phyloP scores from a whole-genome alignment of 2,113 vertebrate species.

The Aspidoscelis tigris region DNA sequence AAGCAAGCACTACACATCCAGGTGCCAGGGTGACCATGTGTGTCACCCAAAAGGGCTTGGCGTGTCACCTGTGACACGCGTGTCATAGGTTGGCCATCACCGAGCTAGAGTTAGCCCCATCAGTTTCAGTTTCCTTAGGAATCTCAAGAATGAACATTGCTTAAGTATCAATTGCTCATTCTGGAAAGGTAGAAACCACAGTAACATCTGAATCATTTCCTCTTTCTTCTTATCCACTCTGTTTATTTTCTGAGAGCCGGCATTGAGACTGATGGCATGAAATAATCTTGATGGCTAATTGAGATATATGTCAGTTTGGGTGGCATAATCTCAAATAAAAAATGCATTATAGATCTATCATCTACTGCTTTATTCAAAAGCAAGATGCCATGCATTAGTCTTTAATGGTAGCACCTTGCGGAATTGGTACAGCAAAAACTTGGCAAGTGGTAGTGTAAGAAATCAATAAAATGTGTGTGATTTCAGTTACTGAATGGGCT shows the following conservation, averaged over 20 bases:
- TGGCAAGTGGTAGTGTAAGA: background rate
- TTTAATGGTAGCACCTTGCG: background rate
- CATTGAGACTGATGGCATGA: background rate
- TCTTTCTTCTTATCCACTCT: background rate
- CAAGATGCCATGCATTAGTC: background rate
- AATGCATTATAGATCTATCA: too few species aligned
- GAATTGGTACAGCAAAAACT: background rate
- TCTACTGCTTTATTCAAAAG: background rate
- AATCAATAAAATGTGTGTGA: background rate
- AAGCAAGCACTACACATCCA: too few species aligned
- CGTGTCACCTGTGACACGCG: too few species aligned
- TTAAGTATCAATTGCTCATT: too few species aligned
- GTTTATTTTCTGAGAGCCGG: background rate
- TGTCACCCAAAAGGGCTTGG: too few species aligned
- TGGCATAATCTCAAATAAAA: background rate
- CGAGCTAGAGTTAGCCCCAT: too few species aligned
- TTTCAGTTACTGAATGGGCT: background rate
- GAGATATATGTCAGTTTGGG: background rate
- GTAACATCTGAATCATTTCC: background rate
- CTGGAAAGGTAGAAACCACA: background rate
- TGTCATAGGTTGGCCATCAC: too few species aligned
- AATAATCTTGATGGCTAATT: slow-evolving; percentile 3
- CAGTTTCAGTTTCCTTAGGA: too few species aligned
- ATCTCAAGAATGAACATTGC: too few species aligned
- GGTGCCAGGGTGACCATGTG: too few species aligned